Conservation (phyloP, 2,113 vertebrate genomes). For the Otis tarda region DNA sequence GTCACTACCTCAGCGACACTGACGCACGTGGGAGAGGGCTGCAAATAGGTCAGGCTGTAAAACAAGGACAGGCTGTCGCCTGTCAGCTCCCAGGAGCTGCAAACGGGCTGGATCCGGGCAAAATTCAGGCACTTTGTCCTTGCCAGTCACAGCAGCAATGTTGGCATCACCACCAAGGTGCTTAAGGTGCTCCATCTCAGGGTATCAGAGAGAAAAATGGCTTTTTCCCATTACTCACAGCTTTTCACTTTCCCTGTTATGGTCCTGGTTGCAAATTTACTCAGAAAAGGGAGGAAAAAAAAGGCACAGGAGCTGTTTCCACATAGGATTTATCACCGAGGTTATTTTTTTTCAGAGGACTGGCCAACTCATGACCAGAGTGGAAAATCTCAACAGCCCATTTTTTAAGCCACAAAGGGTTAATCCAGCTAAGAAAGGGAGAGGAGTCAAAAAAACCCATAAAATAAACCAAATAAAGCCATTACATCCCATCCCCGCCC, state of each 20-base stretch:
- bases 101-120: background rate
- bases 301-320: background rate
- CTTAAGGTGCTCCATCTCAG: background rate
- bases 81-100: accelerated
- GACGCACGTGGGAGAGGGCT: background rate
- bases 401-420: background rate
- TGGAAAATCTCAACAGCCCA: background rate
- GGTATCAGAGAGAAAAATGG: background rate
- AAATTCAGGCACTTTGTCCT: background rate
- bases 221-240: background rate
- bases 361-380: accelerated
- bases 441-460: background rate
- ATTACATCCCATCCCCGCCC: background rate
- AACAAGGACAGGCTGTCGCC: background rate
- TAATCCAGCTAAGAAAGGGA: background rate
- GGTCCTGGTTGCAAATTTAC: background rate
- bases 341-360: background rate
- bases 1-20: background rate
- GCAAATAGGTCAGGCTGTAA: background rate
- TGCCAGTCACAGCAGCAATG: background rate
- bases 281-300: accelerated
- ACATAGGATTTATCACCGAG: background rate
- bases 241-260: background rate
- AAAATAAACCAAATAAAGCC: background rate
- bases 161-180: background rate